Evolutionary conservation across 1,140 invertebrate genomes (phyloP).

Genomic region (Ips typographus): DNA sequence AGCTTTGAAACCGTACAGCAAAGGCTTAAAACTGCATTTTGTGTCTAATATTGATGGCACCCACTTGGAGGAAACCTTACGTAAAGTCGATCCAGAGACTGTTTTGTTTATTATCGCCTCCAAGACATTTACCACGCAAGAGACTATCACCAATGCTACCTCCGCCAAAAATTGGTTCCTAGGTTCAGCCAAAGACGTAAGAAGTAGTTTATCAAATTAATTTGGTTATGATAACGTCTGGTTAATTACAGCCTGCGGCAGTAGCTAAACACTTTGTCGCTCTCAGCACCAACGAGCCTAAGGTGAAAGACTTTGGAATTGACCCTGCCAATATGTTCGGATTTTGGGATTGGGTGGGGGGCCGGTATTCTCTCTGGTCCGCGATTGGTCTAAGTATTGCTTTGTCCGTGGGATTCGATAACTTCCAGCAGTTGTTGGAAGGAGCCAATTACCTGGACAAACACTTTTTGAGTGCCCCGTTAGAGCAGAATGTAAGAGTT

Average conservation of each 20-base stretch:
- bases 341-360: constrained; percentile 99
- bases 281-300: constrained; percentile 90
- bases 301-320: constrained; percentile 97
- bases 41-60: constrained; percentile 99
- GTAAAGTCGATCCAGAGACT: constrained; percentile 89
- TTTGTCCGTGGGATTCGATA: constrained; percentile 91
- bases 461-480: constrained; percentile 84
- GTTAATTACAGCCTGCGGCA: constrained; percentile 6
- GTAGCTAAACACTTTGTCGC: constrained; percentile 24
- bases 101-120: constrained; percentile 98
- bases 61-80: constrained; percentile 92
- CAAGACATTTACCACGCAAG: constrained; percentile 99
- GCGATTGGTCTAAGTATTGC: constrained; percentile 97
- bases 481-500: constrained; percentile 88
- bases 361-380: constrained; percentile 97
- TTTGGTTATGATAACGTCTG: not conserved
- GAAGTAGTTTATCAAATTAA: not conserved
- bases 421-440: constrained; percentile 89
- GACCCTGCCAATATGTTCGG: constrained; percentile 98
- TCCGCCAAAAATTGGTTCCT: constrained; percentile 97
- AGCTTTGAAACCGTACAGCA: constrained; percentile 88
- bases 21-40: constrained; percentile 92
- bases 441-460: constrained; percentile 95
- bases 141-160: constrained; percentile 98
- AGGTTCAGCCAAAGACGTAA: constrained; percentile 81